Conservation (phyloP, 2,113 vertebrate species). For the Brachyistius frenatus region DNA sequence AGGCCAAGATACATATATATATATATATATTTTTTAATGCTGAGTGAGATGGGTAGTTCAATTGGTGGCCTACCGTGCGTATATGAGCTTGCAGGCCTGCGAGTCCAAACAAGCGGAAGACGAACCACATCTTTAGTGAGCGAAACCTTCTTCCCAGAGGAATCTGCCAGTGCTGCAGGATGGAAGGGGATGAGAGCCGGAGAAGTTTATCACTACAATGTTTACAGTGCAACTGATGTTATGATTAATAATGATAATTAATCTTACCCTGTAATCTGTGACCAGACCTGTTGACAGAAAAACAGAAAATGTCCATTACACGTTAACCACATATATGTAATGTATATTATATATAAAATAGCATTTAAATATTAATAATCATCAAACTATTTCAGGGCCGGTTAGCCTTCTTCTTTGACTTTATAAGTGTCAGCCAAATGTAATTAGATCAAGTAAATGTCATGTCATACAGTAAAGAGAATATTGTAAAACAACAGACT, state of each 20-base stretch:
- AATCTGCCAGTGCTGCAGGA: conserved; percentile 94
- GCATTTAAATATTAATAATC: too few species aligned
- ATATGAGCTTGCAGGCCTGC: conserved; percentile 91
- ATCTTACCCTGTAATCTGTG: conserved; percentile 97
- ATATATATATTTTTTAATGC: too few species aligned
- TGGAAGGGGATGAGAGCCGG: background rate
- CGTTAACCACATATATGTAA: background rate
- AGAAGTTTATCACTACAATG: background rate
- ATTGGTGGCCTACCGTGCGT: conserved; percentile 85
- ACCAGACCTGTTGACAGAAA: conserved; percentile 87
- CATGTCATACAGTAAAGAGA: too few species aligned
- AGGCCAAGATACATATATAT: background rate
- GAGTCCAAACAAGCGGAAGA: conserved; percentile 92
- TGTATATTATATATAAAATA: too few species aligned
- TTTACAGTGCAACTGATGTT: background rate
- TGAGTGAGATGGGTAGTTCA: background rate
- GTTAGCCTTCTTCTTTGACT: too few species aligned
- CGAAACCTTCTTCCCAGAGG: conserved; percentile 95
- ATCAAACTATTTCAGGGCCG: too few species aligned
- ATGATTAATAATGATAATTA: background rate
- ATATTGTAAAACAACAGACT: background rate
- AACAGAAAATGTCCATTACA: conserved; percentile 18
- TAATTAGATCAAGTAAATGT: too few species aligned
- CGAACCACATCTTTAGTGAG: conserved; percentile 97
- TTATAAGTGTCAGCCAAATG: too few species aligned